A percentile compares a stretch with the other conserved stretches of the same genome.
Evolutionary conservation across 92 coral and sea anemone species (phyloP).

Genomic region (Nematostella vectensis): DNA sequence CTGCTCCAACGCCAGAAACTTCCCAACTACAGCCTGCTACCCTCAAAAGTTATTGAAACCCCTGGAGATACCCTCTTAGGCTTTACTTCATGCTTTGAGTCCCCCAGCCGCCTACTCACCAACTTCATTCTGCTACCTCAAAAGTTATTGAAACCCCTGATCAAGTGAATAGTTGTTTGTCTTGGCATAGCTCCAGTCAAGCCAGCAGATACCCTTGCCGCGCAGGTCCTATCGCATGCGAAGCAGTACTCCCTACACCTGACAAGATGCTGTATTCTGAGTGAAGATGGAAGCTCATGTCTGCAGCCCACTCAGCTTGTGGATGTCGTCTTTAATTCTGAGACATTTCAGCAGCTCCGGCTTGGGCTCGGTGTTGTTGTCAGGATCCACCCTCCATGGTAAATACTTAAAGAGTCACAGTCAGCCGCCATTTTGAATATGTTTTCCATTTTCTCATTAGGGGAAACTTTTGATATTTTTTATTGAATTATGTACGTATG

Average conservation of each 20-base stretch:
- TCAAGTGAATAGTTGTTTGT: no score
- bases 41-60: no score
- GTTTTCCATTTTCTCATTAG: background rate
- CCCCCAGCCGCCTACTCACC: no score
- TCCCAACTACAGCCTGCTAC: no score
- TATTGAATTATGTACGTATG: no score
- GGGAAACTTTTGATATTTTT: no score
- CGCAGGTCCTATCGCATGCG: constrained; percentile 35
- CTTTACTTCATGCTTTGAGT: no score
- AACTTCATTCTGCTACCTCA: no score
- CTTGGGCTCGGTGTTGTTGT: constrained; percentile 40
- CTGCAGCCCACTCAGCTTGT: constrained; percentile 9
- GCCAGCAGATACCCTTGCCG: constrained; percentile 26
- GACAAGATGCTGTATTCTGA: constrained; percentile 43
- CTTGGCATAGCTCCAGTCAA: no score
- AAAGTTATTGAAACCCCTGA: no score
- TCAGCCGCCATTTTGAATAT: background rate
- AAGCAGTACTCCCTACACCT: constrained; percentile 49
- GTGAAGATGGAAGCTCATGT: constrained; percentile 6
- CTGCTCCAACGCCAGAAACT: no score
- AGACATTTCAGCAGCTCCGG: constrained; percentile 45
- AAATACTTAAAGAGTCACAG: constrained; percentile 10
- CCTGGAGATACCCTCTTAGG: no score
- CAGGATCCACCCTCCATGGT: constrained; percentile 77
- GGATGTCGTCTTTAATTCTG: constrained; percentile 47